Conservation (phyloP, 2,113 vertebrate species). For the Uropsilus gracilis region DNA sequence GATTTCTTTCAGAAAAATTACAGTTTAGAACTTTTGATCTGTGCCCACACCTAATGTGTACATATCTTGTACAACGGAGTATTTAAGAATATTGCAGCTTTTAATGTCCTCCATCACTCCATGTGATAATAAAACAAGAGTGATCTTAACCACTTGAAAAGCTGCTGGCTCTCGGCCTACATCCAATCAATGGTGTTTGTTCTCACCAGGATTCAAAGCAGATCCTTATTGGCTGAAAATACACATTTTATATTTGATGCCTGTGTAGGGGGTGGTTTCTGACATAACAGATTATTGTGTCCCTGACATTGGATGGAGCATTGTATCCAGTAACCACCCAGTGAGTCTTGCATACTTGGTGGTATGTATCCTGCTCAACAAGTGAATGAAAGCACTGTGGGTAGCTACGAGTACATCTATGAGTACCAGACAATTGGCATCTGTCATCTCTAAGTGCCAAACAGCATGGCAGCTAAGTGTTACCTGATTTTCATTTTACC, state of each 20-base stretch:
- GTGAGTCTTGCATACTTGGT: not conserved
- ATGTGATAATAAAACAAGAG: slow-evolving; percentile 65
- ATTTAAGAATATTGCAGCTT: slow-evolving; percentile 25
- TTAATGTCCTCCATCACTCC: slow-evolving; percentile 61
- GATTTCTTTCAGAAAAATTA: slow-evolving; percentile 46
- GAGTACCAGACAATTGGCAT: not conserved
- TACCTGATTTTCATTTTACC: not conserved
- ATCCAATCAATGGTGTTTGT: slow-evolving; percentile 1
- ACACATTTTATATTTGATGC: slow-evolving; percentile 54
- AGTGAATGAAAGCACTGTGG: not conserved
- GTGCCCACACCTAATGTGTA: slow-evolving; percentile 46
- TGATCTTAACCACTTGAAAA: slow-evolving; percentile 37
- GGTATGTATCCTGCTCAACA: not conserved
- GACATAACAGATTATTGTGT: slow-evolving; percentile 25
- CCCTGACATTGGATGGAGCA: slow-evolving; percentile 2
- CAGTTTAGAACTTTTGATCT: slow-evolving; percentile 46
- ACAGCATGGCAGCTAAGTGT: not conserved
- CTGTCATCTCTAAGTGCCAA: not conserved
- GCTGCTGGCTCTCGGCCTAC: not conserved
- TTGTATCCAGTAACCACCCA: not conserved
- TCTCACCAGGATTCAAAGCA: slow-evolving; percentile 48
- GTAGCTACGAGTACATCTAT: not conserved
- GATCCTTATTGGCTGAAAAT: slow-evolving; percentile 27
- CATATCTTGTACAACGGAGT: slow-evolving; percentile 41
- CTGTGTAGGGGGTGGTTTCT: not conserved